Conservation (phyloP, 2,113 vertebrate species). For the Microtus montanus region DNA sequence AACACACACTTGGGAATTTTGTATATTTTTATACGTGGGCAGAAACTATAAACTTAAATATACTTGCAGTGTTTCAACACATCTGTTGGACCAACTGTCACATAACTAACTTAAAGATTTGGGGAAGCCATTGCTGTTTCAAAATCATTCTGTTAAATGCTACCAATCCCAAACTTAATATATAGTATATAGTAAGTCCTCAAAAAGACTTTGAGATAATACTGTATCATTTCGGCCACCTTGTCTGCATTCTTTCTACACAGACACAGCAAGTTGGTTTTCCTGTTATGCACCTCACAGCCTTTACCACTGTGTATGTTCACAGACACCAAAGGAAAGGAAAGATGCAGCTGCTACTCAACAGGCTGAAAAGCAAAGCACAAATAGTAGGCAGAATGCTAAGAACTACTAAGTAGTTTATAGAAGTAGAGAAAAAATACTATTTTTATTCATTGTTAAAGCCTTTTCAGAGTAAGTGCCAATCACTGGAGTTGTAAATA, state of each 20-base stretch:
- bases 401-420: slow-evolving; percentile 71
- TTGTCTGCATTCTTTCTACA: slow-evolving; percentile 60
- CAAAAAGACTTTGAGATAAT: slow-evolving; percentile 55
- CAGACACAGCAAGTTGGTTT: slow-evolving; percentile 59
- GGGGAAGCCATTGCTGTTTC: slow-evolving; percentile 59
- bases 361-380: slow-evolving; percentile 74
- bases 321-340: slow-evolving; percentile 79
- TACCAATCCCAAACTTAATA: slow-evolving; percentile 63
- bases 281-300: slow-evolving; percentile 42
- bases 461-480: slow-evolving; percentile 83
- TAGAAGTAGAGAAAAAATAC: slow-evolving; percentile 71
- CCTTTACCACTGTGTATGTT: slow-evolving; percentile 71
- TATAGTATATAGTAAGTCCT: slow-evolving; percentile 51
- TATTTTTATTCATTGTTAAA: slow-evolving; percentile 75
- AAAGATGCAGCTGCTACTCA: slow-evolving; percentile 71
- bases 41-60: slow-evolving; percentile 74
- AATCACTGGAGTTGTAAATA: slow-evolving; percentile 84
- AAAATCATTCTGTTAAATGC: slow-evolving; percentile 58
- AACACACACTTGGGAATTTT: slow-evolving; percentile 65
- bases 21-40: slow-evolving; percentile 82
- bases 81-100: slow-evolving; percentile 80
- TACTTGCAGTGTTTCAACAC: slow-evolving; percentile 76
- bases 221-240: slow-evolving; percentile 59
- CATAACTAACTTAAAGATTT: slow-evolving; percentile 77
- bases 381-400: slow-evolving; percentile 3